Base-by-base conservation (phyloP, 1,140 invertebrate species). In the Scaptomyza hsui region DNA sequence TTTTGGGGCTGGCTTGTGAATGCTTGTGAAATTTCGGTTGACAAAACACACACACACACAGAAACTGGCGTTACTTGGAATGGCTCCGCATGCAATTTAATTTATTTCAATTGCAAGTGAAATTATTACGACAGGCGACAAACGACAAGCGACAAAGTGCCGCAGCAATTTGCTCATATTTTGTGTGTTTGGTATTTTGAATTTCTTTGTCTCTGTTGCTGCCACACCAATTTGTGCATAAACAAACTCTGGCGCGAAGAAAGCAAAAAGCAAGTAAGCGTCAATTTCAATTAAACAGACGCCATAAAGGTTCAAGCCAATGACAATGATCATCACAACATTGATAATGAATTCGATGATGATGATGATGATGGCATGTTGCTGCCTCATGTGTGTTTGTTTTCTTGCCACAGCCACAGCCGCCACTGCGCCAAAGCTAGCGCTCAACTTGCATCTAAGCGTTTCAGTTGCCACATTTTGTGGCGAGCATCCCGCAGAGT, bases 211-310 rank as follows among this genome's bases (percentile, higher is more conserved):
- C n/a, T 71, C 52, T 29, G 60, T 24, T n/a, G 55, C 52, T 15
- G 29, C 41, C 4, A 3, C 9, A 18, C 32, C 4, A 47, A 74
- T 70, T 70, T 86, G 81, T 81, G 77, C 75, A 82, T 86, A 86
- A 86, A 88, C 82, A 86, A 88, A 88, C 72, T 78, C 62, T 59
- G 64, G 73, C 62, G 69, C 63, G 55, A 78, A 63, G 67, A 69
- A 88, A 75, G 59, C 75, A 72, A 86, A 73, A 21, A 26, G 67
- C 74, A 67, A 29, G 73, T 70, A 62, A 74, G 82, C 83, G 82
- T 81, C 82, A 80, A 88, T 88, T 82, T 88, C 82, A 88, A 88
- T 88, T 78, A 88, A 88, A 67, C 82, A 88, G 82, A 88, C 77
- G 62, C 74, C 74, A 64, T 73, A 18, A 10, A 15, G n/a, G 10